Conservation (phyloP, 2,888 invertebrate genomes). For the Cataglyphis altisquamis region DNA sequence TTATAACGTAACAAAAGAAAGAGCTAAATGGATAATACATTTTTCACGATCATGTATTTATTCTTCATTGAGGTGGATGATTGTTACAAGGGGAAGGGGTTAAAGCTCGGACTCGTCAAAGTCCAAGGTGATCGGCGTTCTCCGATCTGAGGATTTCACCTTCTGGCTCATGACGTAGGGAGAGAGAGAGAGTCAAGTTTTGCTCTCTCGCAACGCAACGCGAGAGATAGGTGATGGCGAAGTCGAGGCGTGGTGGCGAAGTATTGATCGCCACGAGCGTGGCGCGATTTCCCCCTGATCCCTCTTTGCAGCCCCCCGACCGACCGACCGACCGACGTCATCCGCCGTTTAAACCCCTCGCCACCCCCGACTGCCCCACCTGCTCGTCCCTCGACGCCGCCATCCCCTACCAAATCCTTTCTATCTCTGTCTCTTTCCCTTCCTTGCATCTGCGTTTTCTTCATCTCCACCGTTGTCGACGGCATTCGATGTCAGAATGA, state of each 20-base stretch:
- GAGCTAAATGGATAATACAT: background rate
- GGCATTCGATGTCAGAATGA: constrained; percentile 68
- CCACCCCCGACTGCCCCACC: constrained; percentile 59
- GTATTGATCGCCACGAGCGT: constrained; percentile 82
- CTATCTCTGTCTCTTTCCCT: constrained; percentile 38
- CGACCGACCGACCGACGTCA: constrained; percentile 78
- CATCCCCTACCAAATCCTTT: constrained; percentile 51
- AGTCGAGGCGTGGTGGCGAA: constrained; percentile 83
- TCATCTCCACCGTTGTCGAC: constrained; percentile 58
- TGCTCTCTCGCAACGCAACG: constrained; percentile 59
- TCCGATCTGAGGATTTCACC: constrained; percentile 39
- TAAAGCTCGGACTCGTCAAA: constrained; percentile 47
- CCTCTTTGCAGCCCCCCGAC: constrained; percentile 63
- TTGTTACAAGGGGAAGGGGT: constrained; percentile 16
- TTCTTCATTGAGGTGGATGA: constrained; percentile 8
- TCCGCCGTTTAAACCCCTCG: constrained; percentile 78
- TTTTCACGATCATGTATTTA: constrained; percentile 1
- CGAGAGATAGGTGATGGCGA: constrained; percentile 76
- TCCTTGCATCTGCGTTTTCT: constrained; percentile 54
- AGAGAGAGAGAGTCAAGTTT: constrained; percentile 73
- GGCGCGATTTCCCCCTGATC: constrained; percentile 79
- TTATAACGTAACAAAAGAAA: background rate
- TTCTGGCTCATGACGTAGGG: constrained; percentile 44
- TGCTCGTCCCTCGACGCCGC: constrained; percentile 50
- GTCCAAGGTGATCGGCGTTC: constrained; percentile 55